phyloP scores from a whole-genome alignment of 2,113 vertebrate genomes.

The Eonycteris spelaea region DNA sequence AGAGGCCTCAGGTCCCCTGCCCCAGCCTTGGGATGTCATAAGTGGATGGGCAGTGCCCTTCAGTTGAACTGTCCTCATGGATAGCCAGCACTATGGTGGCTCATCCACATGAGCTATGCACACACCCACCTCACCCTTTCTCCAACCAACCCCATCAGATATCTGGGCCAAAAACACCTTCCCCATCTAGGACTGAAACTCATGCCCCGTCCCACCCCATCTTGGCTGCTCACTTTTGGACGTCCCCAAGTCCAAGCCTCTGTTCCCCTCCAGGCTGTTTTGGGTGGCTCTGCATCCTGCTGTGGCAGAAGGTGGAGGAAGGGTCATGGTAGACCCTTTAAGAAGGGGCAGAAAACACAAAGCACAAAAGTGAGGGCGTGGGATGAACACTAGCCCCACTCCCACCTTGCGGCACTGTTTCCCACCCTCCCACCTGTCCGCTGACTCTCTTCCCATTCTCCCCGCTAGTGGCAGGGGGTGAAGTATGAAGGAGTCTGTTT shows the following conservation, averaged over 20 bases:
- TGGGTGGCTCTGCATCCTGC: neutral
- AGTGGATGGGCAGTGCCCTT: neutral
- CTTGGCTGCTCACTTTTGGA: neutral
- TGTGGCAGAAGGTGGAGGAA: neutral
- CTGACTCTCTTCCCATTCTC: neutral
- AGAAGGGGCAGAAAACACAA: constrained; percentile 41
- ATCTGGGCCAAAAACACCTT: neutral
- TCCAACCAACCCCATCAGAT: neutral
- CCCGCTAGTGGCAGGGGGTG: neutral
- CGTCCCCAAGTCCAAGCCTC: neutral
- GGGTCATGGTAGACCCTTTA: neutral
- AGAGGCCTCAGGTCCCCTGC: neutral
- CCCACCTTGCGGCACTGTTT: neutral
- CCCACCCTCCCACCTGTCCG: neutral
- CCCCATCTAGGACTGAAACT: neutral
- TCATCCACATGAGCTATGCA: neutral
- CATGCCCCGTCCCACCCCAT: neutral
- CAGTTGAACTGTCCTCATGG: neutral
- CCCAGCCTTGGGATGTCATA: neutral
- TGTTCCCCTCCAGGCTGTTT: neutral
- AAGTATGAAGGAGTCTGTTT: neutral
- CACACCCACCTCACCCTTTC: neutral
- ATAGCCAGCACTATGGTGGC: neutral
- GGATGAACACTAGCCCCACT: neutral
- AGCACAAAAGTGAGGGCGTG: constrained; percentile 64